A percentile compares a stretch with the other conserved stretches of the same genome.
These are phyloP conservation scores for Forbesichthys agassizii DNA, from an alignment of 2,113 vertebrate species.

Conservation along the genomic window DNA sequence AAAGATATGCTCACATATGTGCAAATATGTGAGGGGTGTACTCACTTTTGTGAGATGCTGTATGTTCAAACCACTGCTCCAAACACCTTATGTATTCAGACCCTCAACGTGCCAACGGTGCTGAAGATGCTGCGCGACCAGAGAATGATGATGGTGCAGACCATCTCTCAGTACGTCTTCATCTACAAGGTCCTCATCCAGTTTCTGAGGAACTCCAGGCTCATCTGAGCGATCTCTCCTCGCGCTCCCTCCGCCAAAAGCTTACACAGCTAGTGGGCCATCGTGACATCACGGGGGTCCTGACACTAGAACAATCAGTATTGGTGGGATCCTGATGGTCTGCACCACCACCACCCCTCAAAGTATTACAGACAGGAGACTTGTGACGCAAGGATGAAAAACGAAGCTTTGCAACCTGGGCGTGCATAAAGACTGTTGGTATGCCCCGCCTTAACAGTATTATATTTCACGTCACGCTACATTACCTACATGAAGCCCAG, in stretches of 20 bases:
- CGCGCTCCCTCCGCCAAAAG: neutral
- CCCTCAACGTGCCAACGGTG: conserved; percentile 86
- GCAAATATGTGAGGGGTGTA: too few species aligned
- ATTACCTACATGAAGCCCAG: conserved; percentile 59
- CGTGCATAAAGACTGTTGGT: conserved; percentile 33
- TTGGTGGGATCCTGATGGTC: neutral
- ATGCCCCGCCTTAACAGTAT: conserved; percentile 70
- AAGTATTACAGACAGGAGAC: conserved; percentile 40
- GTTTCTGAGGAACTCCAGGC: conserved; percentile 92
- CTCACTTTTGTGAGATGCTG: too few species aligned
- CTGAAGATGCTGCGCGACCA: conserved; percentile 86
- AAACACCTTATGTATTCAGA: conserved; percentile 67
- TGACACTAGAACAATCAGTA: neutral
- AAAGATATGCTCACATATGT: too few species aligned
- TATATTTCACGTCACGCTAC: conserved; percentile 61
- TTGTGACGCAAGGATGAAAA: conserved; percentile 6
- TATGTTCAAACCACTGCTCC: too few species aligned
- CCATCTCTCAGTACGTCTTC: conserved; percentile 91
- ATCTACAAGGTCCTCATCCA: conserved; percentile 94
- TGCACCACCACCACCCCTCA: conserved; percentile 6
- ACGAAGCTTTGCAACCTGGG: conserved; percentile 24
- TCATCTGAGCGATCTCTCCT: conserved; percentile 79
- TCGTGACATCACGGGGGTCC: too few species aligned
- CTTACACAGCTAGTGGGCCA: too few species aligned
- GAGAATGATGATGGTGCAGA: conserved; percentile 98